phyloP scores from a whole-genome alignment of 2,888 invertebrate species.

The Drosophila pegasa region DNA sequence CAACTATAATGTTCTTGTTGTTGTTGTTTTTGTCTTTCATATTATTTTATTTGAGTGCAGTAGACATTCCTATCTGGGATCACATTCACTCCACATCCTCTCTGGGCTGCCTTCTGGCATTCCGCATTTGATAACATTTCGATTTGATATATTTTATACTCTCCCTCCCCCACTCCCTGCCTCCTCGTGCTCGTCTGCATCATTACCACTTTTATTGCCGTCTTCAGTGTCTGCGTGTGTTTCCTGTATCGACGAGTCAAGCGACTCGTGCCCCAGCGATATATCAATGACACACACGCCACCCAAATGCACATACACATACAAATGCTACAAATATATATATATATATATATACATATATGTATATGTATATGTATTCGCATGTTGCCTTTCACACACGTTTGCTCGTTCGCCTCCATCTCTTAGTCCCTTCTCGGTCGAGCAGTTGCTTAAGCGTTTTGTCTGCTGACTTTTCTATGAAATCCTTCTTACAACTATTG shows the following conservation, averaged over 20 bases:
- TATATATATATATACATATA: slow-evolving; percentile 9
- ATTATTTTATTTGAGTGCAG: slow-evolving; percentile 9
- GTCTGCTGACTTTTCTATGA: slow-evolving; percentile 38
- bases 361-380: not conserved
- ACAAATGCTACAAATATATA: slow-evolving; percentile 4
- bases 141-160: slow-evolving; percentile 30
- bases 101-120: slow-evolving; percentile 7
- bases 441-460: slow-evolving; percentile 40
- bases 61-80: not conserved
- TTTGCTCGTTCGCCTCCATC: not conserved
- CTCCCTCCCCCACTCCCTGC: not conserved
- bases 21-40: not conserved
- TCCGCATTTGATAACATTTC: slow-evolving; percentile 46
- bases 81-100: not conserved
- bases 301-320: slow-evolving; percentile 8
- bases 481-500: slow-evolving; percentile 40
- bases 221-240: slow-evolving; percentile 57
- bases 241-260: slow-evolving; percentile 68
- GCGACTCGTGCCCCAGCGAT: slow-evolving; percentile 44
- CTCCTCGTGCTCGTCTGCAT: slow-evolving; percentile 35
- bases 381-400: slow-evolving; percentile 24
- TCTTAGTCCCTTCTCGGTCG: not conserved
- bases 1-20: not conserved
- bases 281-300: slow-evolving; percentile 60
- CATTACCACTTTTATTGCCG: slow-evolving; percentile 75